A percentile compares a stretch with the other conserved stretches of the same genome.
Evolutionary conservation across 1,140 invertebrate genomes (phyloP).

Genomic region (Myzus persicae): DNA sequence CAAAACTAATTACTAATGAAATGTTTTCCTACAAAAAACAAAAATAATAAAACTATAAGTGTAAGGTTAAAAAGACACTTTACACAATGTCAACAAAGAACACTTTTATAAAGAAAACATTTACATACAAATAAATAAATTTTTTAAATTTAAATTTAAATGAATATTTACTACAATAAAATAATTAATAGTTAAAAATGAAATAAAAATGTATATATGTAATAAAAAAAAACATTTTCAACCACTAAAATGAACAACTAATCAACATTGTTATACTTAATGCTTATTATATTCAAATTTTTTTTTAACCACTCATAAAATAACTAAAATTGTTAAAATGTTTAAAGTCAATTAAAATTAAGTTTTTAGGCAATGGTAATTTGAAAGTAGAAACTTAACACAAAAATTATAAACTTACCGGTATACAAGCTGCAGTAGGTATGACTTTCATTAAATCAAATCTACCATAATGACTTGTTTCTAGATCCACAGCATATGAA

Average conservation of each 20-base stretch:
- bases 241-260: too few species aligned
- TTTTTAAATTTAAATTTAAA: too few species aligned
- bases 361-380: neutral
- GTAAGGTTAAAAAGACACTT: neutral
- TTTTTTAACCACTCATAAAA: neutral
- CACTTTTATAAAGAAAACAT: too few species aligned
- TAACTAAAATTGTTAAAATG: neutral
- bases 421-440: constrained; percentile 37
- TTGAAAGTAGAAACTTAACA: neutral
- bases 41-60: neutral
- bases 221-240: too few species aligned
- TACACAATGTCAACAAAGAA: neutral
- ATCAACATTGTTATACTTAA: too few species aligned
- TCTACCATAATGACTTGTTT: neutral
- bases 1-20: constrained; percentile 38
- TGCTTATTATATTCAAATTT: neutral
- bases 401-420: neutral
- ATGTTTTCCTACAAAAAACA: constrained; percentile 36
- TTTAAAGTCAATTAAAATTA: neutral
- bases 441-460: constrained; percentile 44
- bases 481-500: constrained; percentile 31
- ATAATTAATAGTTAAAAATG: too few species aligned
- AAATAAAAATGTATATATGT: too few species aligned
- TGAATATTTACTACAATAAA: too few species aligned
- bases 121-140: too few species aligned